phyloP scores from a whole-genome alignment of 2,888 invertebrate species.

The Punctoribates punctum region DNA sequence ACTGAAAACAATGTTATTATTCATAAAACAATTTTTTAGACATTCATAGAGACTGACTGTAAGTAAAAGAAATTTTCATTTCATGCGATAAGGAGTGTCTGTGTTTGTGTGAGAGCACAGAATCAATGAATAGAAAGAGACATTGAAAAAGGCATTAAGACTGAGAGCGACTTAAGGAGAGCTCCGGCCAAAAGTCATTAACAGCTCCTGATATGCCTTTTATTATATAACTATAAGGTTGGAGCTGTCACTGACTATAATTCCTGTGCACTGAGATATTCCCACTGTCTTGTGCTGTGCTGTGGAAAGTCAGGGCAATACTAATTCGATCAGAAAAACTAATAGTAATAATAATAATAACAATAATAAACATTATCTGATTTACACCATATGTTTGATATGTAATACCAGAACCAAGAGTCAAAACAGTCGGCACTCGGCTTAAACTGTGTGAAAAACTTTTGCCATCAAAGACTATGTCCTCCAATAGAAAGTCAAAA shows the following conservation, averaged over 20 bases:
- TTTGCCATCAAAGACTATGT: too few relatives aligned
- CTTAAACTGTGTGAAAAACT: too few relatives aligned
- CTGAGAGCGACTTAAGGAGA: neutral
- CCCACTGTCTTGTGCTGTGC: neutral
- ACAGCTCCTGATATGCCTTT: neutral
- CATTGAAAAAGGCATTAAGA: neutral
- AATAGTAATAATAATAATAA: conserved; percentile 9
- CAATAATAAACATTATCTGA: conserved; percentile 20
- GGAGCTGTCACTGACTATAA: neutral
- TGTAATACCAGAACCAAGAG: too few relatives aligned
- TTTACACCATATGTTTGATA: conserved; percentile 12
- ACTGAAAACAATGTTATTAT: neutral
- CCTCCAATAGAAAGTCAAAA: too few relatives aligned
- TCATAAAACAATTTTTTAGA: neutral
- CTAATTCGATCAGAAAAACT: conserved; percentile 12
- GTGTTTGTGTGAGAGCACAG: neutral
- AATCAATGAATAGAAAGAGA: neutral
- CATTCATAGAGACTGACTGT: neutral
- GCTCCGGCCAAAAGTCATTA: neutral
- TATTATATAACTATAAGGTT: conserved; percentile 12
- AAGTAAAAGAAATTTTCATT: neutral
- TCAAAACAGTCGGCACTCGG: too few relatives aligned
- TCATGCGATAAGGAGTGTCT: neutral
- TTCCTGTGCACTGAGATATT: neutral
- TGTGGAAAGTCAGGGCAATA: neutral